Evolutionary conservation across 2,888 invertebrate species (phyloP).

Genomic region (Hecatera dysodea): DNA sequence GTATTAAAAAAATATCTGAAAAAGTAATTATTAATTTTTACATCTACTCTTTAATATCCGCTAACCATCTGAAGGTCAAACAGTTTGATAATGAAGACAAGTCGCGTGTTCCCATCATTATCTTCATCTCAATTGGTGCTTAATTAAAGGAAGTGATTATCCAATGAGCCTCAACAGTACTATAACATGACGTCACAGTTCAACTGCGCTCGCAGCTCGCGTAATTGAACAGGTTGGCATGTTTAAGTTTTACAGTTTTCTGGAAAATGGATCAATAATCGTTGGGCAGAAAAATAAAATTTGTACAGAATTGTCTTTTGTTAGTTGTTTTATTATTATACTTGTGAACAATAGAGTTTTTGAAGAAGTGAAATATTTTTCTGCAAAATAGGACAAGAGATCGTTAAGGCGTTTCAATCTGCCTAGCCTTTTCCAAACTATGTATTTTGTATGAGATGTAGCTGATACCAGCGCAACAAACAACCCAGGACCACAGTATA

Average conservation of each 20-base stretch:
- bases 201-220: conserved; percentile 49
- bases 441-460: too few species aligned
- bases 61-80: background rate
- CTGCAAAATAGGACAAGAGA: background rate
- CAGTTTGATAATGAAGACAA: conserved; percentile 6
- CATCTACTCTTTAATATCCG: too few species aligned
- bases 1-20: too few species aligned
- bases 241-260: conserved; percentile 33
- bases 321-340: too few species aligned
- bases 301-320: background rate
- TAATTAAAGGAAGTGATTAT: conserved; percentile 48
- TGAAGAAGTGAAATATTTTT: background rate
- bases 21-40: too few species aligned
- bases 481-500: too few species aligned
- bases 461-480: too few species aligned
- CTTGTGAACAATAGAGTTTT: too few species aligned
- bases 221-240: conserved; percentile 43
- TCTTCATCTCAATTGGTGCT: conserved; percentile 3
- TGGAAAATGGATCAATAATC: background rate
- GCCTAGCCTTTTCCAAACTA: too few species aligned
- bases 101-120: conserved; percentile 12
- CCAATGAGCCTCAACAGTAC: conserved; percentile 51
- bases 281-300: background rate
- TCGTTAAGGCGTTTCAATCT: too few species aligned
- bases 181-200: conserved; percentile 28